Evolutionary conservation across 1,140 invertebrate species (phyloP).

Genomic region (Drosophila nigromelanica): DNA sequence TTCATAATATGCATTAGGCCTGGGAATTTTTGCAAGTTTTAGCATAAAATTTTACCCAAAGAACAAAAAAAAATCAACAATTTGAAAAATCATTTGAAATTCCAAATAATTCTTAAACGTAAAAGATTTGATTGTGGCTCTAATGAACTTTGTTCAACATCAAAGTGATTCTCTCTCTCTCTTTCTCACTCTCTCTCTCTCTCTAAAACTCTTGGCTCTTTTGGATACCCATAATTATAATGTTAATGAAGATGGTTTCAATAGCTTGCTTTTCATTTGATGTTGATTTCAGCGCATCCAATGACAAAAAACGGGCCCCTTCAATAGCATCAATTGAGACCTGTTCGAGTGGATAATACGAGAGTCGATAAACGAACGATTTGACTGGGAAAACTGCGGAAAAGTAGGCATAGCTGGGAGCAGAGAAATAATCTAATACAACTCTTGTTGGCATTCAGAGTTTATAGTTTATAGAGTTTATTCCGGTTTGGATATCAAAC

Average conservation of each 20-base stretch:
- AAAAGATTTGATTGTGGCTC: slow-evolving; percentile 18
- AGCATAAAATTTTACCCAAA: slow-evolving; percentile 54
- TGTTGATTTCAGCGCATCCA: slow-evolving; percentile 20
- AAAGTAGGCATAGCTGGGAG: too few relatives aligned
- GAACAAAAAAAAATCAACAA: background rate
- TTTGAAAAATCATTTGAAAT: background rate
- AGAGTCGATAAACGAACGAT: background rate
- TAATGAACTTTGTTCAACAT: slow-evolving; percentile 42
- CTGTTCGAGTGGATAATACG: slow-evolving; percentile 20
- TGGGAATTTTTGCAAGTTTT: slow-evolving; percentile 70
- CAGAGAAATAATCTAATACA: too few relatives aligned
- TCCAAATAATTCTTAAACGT: background rate
- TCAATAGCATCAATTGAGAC: slow-evolving; percentile 13
- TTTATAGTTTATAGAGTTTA: too few relatives aligned
- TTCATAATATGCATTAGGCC: slow-evolving; percentile 59
- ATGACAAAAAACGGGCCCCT: slow-evolving; percentile 1
- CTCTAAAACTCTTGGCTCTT: background rate
- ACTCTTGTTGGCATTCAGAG: too few relatives aligned
- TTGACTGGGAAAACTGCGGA: background rate
- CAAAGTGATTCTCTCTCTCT: slow-evolving; percentile 21
- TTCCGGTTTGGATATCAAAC: too few relatives aligned
- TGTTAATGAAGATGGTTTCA: slow-evolving; percentile 36
- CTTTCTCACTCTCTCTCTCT: background rate
- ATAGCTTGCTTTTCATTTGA: slow-evolving; percentile 44
- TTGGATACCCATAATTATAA: slow-evolving; percentile 21